Percentiles rank a stretch among this genome's conserved stretches.
phyloP scores from a whole-genome alignment of 2,888 invertebrate species.

The Phania funesta region DNA sequence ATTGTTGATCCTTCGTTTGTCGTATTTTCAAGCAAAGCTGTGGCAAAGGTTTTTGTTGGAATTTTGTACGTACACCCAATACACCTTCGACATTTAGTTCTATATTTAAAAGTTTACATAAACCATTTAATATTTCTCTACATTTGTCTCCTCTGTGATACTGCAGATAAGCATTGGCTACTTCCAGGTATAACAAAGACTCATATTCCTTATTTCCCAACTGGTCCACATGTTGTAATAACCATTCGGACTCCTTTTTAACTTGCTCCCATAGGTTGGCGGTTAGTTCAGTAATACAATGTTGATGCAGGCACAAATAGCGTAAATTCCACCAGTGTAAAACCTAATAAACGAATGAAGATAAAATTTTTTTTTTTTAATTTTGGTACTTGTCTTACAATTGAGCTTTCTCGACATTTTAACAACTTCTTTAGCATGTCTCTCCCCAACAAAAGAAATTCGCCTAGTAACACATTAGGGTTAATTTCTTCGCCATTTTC shows the following conservation, averaged over 20 bases:
- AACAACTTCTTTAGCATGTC: slow-evolving; percentile 79
- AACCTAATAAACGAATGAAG: slow-evolving; percentile 64
- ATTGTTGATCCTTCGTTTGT: slow-evolving; percentile 78
- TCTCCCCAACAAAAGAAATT: slow-evolving; percentile 77
- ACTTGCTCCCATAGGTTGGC: slow-evolving; percentile 83
- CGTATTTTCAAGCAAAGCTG: slow-evolving; percentile 89
- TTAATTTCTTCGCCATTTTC: slow-evolving; percentile 85
- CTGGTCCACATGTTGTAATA: slow-evolving; percentile 73
- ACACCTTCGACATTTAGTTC: slow-evolving; percentile 87
- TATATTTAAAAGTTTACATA: slow-evolving; percentile 84
- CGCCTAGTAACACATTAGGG: slow-evolving; percentile 84
- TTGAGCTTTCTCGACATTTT: slow-evolving; percentile 73
- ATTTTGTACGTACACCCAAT: slow-evolving; percentile 94
- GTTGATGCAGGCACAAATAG: slow-evolving; percentile 87
- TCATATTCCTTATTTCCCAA: slow-evolving; percentile 78
- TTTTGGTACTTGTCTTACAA: too few species aligned
- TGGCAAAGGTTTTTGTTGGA: slow-evolving; percentile 89
- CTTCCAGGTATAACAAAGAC: slow-evolving; percentile 81
- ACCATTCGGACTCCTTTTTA: slow-evolving; percentile 68
- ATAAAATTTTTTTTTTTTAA: too few species aligned
- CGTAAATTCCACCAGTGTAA: slow-evolving; percentile 86
- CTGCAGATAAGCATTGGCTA: slow-evolving; percentile 86
- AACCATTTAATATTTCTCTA: slow-evolving; percentile 84
- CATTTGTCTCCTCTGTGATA: slow-evolving; percentile 88
- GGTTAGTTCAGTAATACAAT: slow-evolving; percentile 87